Percentiles rank a stretch among this genome's conserved stretches.
Conservation (phyloP, 1,140 invertebrate species). For the Drosophila ohnishii region DNA sequence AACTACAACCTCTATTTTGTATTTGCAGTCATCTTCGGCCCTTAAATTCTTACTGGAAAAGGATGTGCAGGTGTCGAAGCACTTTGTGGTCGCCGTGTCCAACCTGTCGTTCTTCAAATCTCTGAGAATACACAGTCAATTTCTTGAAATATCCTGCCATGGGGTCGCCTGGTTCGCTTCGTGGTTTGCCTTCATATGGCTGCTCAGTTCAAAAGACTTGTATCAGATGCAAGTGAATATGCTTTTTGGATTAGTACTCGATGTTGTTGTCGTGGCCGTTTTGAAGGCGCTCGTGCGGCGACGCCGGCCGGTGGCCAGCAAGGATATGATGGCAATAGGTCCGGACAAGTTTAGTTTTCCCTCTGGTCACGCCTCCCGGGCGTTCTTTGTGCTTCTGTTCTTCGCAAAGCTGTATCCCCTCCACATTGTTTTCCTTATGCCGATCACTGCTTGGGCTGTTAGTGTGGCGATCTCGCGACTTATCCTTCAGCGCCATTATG, state of each 20-base stretch:
- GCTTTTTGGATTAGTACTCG: constrained; percentile 91
- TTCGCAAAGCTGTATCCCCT: constrained; percentile 87
- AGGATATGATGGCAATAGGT: constrained; percentile 85
- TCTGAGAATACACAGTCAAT: constrained; percentile 86
- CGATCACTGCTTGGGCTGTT: constrained; percentile 89
- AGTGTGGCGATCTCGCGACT: constrained; percentile 90
- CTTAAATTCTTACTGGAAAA: constrained; percentile 83
- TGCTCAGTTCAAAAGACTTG: constrained; percentile 85
- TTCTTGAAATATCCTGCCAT: constrained; percentile 93
- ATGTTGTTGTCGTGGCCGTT: constrained; percentile 92
- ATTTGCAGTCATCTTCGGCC: constrained; percentile 23
- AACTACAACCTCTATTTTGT: not conserved
- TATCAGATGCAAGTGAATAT: constrained; percentile 94
- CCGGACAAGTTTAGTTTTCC: constrained; percentile 97
- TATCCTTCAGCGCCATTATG: constrained; percentile 90
- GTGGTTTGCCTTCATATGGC: constrained; percentile 89
- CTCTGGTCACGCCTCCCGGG: constrained; percentile 96
- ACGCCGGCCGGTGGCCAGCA: constrained; percentile 89
- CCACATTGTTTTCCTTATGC: constrained; percentile 85
- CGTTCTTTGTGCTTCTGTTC: constrained; percentile 90
- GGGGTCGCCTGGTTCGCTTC: constrained; percentile 92
- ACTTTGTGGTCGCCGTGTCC: constrained; percentile 85
- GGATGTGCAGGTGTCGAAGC: constrained; percentile 87
- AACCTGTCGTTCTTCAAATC: constrained; percentile 85
- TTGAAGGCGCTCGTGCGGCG: constrained; percentile 92